phyloP scores from a whole-genome alignment of 2,113 vertebrate genomes.

The Erythrocebus patas region DNA sequence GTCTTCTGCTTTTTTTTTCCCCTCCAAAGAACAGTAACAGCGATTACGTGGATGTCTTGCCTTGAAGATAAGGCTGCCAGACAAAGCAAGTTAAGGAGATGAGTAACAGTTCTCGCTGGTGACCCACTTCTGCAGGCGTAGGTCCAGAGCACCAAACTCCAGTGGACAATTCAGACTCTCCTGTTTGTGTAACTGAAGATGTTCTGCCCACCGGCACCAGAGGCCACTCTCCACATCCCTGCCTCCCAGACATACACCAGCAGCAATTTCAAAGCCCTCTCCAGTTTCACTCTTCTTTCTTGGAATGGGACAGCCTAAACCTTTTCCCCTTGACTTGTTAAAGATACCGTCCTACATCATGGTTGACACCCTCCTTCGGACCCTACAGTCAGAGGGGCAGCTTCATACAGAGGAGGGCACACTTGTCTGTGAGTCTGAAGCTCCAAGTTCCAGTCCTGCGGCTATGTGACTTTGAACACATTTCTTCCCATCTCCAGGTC shows the following conservation, averaged over 20 bases:
- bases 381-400: not conserved
- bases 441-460: not conserved
- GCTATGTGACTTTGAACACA: not conserved
- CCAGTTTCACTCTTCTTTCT: not conserved
- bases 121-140: not conserved
- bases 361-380: not conserved
- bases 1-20: not conserved
- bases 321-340: not conserved
- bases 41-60: slow-evolving; percentile 57
- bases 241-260: not conserved
- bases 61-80: slow-evolving; percentile 1
- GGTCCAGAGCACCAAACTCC: not conserved
- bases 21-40: slow-evolving; percentile 20
- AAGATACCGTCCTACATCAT: not conserved
- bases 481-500: not conserved
- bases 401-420: not conserved
- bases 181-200: not conserved
- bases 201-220: not conserved
- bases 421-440: not conserved
- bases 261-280: not conserved
- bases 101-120: not conserved
- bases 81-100: not conserved
- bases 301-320: not conserved
- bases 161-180: not conserved
- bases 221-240: not conserved